These are phyloP conservation scores for Linyphia triangularis DNA, from an alignment of 2,888 invertebrate genomes.

Conservation along the genomic window DNA sequence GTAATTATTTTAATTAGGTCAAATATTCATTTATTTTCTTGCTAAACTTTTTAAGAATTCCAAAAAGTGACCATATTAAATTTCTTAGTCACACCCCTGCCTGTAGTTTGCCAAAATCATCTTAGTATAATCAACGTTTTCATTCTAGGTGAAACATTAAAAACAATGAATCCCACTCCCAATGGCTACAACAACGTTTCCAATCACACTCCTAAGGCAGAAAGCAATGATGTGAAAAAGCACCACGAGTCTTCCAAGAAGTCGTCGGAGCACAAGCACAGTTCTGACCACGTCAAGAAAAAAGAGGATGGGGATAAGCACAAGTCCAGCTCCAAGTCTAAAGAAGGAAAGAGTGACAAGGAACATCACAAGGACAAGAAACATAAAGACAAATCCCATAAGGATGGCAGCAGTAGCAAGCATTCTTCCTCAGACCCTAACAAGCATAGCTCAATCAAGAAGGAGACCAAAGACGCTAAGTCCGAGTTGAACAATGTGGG, in stretches of 20 bases:
- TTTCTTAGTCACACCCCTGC: not conserved
- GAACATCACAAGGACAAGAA: constrained; percentile 67
- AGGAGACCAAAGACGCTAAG: constrained; percentile 36
- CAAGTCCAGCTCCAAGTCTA: constrained; percentile 31
- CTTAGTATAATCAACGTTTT: no score
- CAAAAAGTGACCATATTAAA: no score
- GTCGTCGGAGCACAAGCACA: constrained; percentile 52
- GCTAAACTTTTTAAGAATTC: no score
- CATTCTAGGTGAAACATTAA: constrained; percentile 58
- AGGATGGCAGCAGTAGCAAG: constrained; percentile 34
- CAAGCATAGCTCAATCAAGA: constrained; percentile 36
- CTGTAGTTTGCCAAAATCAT: no score
- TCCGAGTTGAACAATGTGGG: constrained; percentile 25
- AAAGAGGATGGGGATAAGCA: constrained; percentile 45
- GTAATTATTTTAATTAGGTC: no score
- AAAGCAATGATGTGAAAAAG: constrained; percentile 45
- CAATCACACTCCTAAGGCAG: constrained; percentile 64
- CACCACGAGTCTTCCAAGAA: constrained; percentile 49
- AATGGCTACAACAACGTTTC: constrained; percentile 69
- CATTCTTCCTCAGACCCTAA: constrained; percentile 44
- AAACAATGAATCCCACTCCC: constrained; percentile 73
- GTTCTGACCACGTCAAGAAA: constrained; percentile 68
- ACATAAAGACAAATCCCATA: constrained; percentile 42
- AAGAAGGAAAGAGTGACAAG: constrained; percentile 29
- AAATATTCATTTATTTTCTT: no score